Evolutionary conservation across 1,140 invertebrate genomes (phyloP), one percentile per base, ranked within the genome.

Genomic region (Camponotus pennsylvanicus): DNA sequence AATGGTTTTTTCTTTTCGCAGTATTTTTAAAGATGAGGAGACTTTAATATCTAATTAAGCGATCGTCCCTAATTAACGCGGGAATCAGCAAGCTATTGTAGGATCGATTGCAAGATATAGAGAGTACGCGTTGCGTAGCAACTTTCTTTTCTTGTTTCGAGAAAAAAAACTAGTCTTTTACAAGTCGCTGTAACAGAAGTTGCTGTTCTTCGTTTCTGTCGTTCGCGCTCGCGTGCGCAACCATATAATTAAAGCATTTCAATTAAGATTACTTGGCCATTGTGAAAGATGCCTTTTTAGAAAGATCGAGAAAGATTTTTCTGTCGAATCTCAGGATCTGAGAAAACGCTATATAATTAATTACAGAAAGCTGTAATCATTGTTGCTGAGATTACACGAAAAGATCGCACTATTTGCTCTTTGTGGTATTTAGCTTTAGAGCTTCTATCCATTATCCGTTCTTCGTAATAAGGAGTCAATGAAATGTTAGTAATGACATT

Each of bases 331-430:
- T 61, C 63, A 71, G 11, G 59, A 80, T 42, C 75, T 83, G 70
- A 86, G 88, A 90, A 88, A 89, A 86, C 64, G 63, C 49, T 89
- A 59, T 64, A 67, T 82, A 87, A 89, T 90, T 90, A 90, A 89
- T 90, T 80, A 86, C 70, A 82, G 78, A 87, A 85, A 89, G 82
- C 76, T 40, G 77, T 34, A 8, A 34, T 80, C 85, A 42, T 66
- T 57, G 37, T 40, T 75, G 21, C 37, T 42, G 34, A 8, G 59
- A 34, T 66, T 66, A 42, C 37, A 21, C 37, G 66, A 66, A 37
- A 45, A 45, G 27, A 45, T 61, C 21, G 27, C 9, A 37, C 8
- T 18, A 45, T 73, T 73, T 63, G 75, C n/a, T 49, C 55, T 45
- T 82, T 73, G 40, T 2, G 21, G 69, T 55, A 5, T 32, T 64